Evolutionary conservation across 1,140 invertebrate genomes (phyloP), one percentile per base, ranked within the genome.

Genomic region (Lordiphosa mommai): DNA sequence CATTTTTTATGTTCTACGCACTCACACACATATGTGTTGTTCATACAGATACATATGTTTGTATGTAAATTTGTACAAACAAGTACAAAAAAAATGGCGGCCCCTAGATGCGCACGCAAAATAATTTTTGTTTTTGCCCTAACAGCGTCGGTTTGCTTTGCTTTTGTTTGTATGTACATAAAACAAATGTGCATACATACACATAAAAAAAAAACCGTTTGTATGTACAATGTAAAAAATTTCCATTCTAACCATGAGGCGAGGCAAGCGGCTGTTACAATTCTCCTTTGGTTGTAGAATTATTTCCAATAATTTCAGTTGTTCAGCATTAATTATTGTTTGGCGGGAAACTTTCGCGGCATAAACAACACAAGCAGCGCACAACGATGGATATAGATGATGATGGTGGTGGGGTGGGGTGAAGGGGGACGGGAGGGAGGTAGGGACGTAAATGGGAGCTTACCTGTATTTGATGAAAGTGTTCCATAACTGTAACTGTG

Each of bases 391-490:
- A 5, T 7, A n/a, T n/a, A 10, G 8, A 40, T 20, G 37, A 17
- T 40, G 5, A n/a, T n/a, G 36, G 6, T 37, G 13, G 8, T 7
- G 14, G 17, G n/a, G 9, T 4, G 17, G 3, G 7, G 1, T 1
- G 6, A 7, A 0, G n/a, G 1, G 37, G 20, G 2, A 9, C 4
- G n/a, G 17, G 1, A 6, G 4, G 4, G 4, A 7, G 4, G 4
- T 0, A 16, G 40, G 20, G n/a, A 41, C 8, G 10, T 12, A 4
- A 46, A 53, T 57, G 52, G 40, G 58, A 84, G 74, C 86, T 88
- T 82, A 88, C 86, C 86, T 88, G 86, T 71, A 88, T 88, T 72
- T 88, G 86, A 86, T 88, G 86, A 85, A 88, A 88, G 65, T 88
- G 86, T 65, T 88, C 86, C 86, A 88, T 87, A 64, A 32, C 70